Conservation (phyloP, 2,888 invertebrate genomes). For the Sphaerophoria taeniata region DNA sequence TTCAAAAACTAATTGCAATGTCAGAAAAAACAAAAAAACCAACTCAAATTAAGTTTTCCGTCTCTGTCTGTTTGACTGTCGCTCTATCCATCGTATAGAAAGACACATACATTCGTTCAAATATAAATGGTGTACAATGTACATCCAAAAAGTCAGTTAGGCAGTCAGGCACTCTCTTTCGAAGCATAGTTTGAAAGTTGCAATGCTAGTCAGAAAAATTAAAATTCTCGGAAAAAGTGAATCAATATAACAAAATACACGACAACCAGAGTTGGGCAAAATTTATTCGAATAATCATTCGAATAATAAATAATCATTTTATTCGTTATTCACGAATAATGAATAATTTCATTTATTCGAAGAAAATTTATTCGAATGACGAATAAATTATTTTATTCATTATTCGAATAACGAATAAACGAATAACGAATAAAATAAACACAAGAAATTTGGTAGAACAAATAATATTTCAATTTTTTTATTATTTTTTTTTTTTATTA, state of each 20-base stretch:
- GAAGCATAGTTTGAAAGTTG: neutral
- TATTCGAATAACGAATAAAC: too few species aligned
- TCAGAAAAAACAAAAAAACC: slow-evolving; percentile 34
- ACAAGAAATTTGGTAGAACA: too few species aligned
- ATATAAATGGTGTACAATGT: neutral
- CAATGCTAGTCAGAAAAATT: slow-evolving; percentile 43
- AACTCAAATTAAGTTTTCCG: slow-evolving; percentile 44
- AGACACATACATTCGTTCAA: slow-evolving; percentile 17
- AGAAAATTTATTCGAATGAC: too few species aligned
- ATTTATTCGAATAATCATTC: too few species aligned
- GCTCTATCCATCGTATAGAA: neutral
- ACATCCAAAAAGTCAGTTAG: slow-evolving; percentile 31
- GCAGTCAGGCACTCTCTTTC: slow-evolving; percentile 1
- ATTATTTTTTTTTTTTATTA: too few species aligned
- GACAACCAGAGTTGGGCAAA: too few species aligned
- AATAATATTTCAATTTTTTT: too few species aligned
- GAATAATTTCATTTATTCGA: too few species aligned
- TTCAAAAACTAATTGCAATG: slow-evolving; percentile 62
- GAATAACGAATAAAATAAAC: too few species aligned
- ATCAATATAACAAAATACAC: slow-evolving; percentile 49
- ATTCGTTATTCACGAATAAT: too few species aligned
- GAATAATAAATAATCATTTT: too few species aligned
- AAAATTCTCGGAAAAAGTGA: slow-evolving; percentile 19
- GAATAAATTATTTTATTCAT: too few species aligned
- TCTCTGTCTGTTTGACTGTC: slow-evolving; percentile 6